These are phyloP conservation scores for Trachelipus rathkii DNA, from an alignment of 1,140 invertebrate species.

Conservation along the genomic window DNA sequence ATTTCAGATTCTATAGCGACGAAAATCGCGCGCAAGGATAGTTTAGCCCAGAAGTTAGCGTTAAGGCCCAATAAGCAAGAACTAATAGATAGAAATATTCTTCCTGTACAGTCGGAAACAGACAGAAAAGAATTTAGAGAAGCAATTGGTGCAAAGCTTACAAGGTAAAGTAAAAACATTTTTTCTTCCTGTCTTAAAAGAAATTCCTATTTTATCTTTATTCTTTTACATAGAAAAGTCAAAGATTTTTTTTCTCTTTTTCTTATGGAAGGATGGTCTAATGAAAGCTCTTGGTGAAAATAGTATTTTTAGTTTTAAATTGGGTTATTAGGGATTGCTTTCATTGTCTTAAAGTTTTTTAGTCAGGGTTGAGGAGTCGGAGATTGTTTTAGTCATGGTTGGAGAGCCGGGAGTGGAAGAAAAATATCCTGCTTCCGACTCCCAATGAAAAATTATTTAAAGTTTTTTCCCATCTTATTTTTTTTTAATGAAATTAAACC, in stretches of 20 bases:
- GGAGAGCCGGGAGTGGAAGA: too few species aligned
- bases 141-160: conserved; percentile 88
- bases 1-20: conserved; percentile 65
- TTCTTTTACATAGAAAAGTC: background rate
- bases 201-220: background rate
- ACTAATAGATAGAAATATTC: conserved; percentile 92
- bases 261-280: too few species aligned
- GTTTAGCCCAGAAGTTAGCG: conserved; percentile 87
- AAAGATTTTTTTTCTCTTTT: background rate
- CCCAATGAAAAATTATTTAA: too few species aligned
- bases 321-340: too few species aligned
- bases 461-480: too few species aligned
- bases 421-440: too few species aligned
- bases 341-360: too few species aligned
- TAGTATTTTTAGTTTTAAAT: too few species aligned
- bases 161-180: conserved; percentile 52
- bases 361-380: too few species aligned
- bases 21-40: conserved; percentile 92
- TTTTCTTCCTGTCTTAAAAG: conserved; percentile 1
- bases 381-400: too few species aligned
- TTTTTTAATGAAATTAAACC: too few species aligned
- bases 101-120: conserved; percentile 81
- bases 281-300: too few species aligned
- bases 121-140: conserved; percentile 90
- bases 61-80: conserved; percentile 87